Evolutionary conservation across 2,888 invertebrate species (phyloP).

Genomic region (Lasiommata megera): DNA sequence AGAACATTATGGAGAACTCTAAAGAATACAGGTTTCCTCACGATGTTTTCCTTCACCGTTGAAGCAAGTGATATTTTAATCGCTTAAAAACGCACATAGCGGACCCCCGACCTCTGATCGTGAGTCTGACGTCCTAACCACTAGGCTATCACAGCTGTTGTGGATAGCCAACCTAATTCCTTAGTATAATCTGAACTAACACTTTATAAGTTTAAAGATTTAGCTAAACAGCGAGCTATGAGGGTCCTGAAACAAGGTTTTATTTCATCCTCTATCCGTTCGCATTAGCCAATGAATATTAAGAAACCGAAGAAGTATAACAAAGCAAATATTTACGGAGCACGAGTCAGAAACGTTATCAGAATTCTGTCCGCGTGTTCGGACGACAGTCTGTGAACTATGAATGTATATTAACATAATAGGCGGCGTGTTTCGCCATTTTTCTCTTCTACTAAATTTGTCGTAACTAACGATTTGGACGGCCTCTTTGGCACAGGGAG

Average conservation of each 20-base stretch:
- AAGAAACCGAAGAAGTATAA: conserved; percentile 1
- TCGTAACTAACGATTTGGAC: conserved; percentile 1
- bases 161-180: too few species aligned
- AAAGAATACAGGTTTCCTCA: too few species aligned
- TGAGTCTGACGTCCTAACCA: too few species aligned
- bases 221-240: too few species aligned
- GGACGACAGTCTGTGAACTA: conserved; percentile 5
- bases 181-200: too few species aligned
- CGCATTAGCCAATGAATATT: neutral
- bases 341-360: neutral
- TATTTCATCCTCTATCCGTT: neutral
- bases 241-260: neutral
- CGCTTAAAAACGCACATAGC: too few species aligned
- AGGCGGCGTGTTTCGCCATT: conserved; percentile 6
- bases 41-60: too few species aligned
- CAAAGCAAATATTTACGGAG: conserved; percentile 3
- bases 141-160: too few species aligned
- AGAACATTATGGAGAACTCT: too few species aligned
- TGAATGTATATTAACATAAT: conserved; percentile 11
- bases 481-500: neutral
- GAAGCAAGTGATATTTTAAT: too few species aligned
- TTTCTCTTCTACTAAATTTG: conserved; percentile 4
- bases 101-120: too few species aligned
- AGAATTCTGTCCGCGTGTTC: neutral
- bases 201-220: too few species aligned